Percentiles rank a stretch among this genome's conserved stretches.
phyloP scores from a whole-genome alignment of 1,140 invertebrate species.

The Pachypsylla venusta region DNA sequence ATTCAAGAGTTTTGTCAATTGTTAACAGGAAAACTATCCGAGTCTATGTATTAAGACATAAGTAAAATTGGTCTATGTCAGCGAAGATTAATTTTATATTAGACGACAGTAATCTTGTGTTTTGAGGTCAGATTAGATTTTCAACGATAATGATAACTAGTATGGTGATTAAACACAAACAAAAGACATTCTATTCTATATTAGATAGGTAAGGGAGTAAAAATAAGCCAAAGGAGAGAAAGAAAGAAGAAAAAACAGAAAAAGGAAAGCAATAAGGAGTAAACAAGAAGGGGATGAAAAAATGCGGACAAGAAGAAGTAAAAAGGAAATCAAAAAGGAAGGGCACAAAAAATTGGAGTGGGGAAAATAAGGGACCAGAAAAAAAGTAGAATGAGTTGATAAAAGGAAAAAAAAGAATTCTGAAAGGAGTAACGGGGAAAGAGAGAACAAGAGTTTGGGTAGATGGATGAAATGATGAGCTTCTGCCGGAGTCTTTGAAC shows the following conservation, averaged over 20 bases:
- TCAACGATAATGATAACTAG: too few relatives aligned
- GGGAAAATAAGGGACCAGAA: neutral
- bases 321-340: neutral
- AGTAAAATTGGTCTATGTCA: too few relatives aligned
- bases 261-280: neutral
- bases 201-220: neutral
- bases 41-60: too few relatives aligned
- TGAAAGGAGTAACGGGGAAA: neutral
- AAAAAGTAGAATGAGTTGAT: neutral
- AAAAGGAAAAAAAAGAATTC: neutral
- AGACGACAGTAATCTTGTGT: too few relatives aligned
- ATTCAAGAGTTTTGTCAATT: too few relatives aligned
- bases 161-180: too few relatives aligned
- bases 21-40: too few relatives aligned
- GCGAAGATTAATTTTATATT: too few relatives aligned
- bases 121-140: too few relatives aligned
- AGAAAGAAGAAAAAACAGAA: neutral
- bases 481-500: neutral
- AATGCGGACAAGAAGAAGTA: neutral
- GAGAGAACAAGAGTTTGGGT: neutral
- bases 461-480: constrained; percentile 3
- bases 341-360: neutral
- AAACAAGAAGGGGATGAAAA: neutral
- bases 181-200: too few relatives aligned
- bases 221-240: neutral